Evolutionary conservation across 1,140 invertebrate species (phyloP), one percentile per base, ranked within the genome.

Genomic region (Arion vulgaris): DNA sequence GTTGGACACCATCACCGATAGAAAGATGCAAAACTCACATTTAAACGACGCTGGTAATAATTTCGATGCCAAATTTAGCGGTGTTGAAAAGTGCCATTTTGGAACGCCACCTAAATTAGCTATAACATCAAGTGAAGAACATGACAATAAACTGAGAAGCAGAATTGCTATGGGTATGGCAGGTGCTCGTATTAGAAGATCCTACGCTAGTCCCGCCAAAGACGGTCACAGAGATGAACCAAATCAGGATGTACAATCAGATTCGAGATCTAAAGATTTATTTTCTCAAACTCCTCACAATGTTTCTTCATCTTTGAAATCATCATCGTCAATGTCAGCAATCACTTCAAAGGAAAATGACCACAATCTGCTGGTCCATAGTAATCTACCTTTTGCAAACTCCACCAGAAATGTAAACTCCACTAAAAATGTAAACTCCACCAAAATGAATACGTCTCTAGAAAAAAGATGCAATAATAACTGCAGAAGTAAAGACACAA

Each of bases 111-210:
- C 57, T n/a, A n/a, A n/a, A n/a, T n/a, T n/a, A n/a, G n/a, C n/a
- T n/a, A n/a, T n/a, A n/a, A n/a, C n/a, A n/a, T n/a, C n/a, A n/a
- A n/a, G n/a, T n/a, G n/a, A n/a, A n/a, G 86, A 88, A 77, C 57
- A 85, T 49, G 71, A 53, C 26, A 69, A 78, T 19, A 71, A 38
- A 19, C 53, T 45, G 4, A 66, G 81, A 41, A 77, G 74, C n/a
- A 66, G 69, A 15, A 85, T 85, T n/a, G 79, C 84, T 32, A 85
- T 85, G 84, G 84, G 84, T 9, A 73, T 80, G 72, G 68, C 84
- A 1, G 79, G 84, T 28, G 84, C 78, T 19, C 74, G 79, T 32
- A 77, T 85, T n/a, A n/a, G 84, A 28, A 45, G 81, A 49, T 78
- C 78, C 17, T 83, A 81, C 36, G 83, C 83, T 26, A 82, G 80